phyloP scores from a whole-genome alignment of 2,888 invertebrate genomes.

The Sussaba pulchella region DNA sequence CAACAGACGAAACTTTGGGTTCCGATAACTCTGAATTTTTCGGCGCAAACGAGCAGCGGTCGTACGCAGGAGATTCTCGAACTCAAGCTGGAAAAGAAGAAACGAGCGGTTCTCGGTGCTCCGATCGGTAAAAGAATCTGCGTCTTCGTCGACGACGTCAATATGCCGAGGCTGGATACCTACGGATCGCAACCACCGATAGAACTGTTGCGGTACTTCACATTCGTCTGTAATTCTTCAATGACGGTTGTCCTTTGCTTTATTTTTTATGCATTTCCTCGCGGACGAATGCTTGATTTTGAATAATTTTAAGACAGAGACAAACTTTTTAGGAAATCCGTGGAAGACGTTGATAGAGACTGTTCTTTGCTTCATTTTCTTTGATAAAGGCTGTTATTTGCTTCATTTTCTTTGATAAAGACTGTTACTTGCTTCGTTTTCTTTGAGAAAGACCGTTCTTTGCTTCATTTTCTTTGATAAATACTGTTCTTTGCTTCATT shows the following conservation, averaged over 20 bases:
- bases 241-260: neutral
- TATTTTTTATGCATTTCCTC: constrained; percentile 54
- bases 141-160: constrained; percentile 95
- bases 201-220: constrained; percentile 90
- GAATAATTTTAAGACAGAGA: constrained; percentile 94
- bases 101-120: constrained; percentile 92
- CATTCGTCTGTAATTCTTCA: too few relatives aligned
- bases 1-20: constrained; percentile 87
- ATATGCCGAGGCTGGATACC: constrained; percentile 94
- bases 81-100: constrained; percentile 92
- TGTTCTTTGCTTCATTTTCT: neutral
- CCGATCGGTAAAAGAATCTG: constrained; percentile 93
- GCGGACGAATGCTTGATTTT: constrained; percentile 90
- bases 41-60: constrained; percentile 95
- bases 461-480: neutral
- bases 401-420: neutral
- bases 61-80: constrained; percentile 95
- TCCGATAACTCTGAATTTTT: constrained; percentile 94
- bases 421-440: neutral
- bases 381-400: neutral
- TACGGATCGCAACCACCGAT: constrained; percentile 97
- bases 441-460: neutral
- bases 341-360: constrained; percentile 89
- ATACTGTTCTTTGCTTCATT: neutral
- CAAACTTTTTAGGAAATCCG: constrained; percentile 94